These are phyloP conservation scores for Scrobipalpa costella DNA, from an alignment of 2,888 invertebrate species.

Conservation along the genomic window DNA sequence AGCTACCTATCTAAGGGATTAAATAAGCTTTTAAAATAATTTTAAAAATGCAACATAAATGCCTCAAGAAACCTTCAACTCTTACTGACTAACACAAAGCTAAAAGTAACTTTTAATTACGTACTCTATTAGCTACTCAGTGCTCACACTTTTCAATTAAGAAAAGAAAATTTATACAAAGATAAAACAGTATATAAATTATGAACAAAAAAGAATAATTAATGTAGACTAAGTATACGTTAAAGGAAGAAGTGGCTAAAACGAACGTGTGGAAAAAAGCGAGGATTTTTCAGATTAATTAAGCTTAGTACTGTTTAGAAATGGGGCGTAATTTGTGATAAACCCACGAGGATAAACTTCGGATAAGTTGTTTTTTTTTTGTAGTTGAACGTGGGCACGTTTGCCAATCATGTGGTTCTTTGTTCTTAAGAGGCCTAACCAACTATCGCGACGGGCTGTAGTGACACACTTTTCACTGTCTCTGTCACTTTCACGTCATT, in stretches of 20 bases:
- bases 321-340: conserved; percentile 51
- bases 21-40: no score
- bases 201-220: conserved; percentile 14
- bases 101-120: no score
- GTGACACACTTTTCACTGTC: no score
- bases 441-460: no score
- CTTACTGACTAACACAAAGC: no score
- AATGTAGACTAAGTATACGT: background rate
- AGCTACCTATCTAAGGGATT: no score
- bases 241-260: conserved; percentile 24
- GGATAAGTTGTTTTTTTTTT: conserved; percentile 34
- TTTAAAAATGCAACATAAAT: no score
- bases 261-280: conserved; percentile 44
- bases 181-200: background rate
- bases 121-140: no score
- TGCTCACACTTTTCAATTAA: conserved; percentile 9
- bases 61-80: no score
- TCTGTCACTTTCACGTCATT: no score
- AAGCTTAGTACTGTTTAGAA: conserved; percentile 53
- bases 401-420: conserved; percentile 7
- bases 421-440: no score
- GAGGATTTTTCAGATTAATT: conserved; percentile 59
- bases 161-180: background rate
- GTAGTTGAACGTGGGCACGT: conserved; percentile 22
- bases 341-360: conserved; percentile 43